These are phyloP conservation scores for Omphaloscelis lunosa DNA, from an alignment of 2,888 invertebrate species.

Conservation along the genomic window DNA sequence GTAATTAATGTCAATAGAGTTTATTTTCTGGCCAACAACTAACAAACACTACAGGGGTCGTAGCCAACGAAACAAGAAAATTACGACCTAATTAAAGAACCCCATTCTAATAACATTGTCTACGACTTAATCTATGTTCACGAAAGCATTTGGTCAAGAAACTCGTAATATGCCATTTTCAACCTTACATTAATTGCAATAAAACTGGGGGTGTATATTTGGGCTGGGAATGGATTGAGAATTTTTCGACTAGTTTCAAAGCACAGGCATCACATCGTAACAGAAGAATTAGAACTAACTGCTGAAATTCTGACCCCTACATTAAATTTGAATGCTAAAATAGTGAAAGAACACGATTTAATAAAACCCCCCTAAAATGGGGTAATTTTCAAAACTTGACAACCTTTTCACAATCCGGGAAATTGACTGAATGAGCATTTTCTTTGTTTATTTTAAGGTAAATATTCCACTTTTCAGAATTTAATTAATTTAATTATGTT, in stretches of 20 bases:
- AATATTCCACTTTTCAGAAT: neutral
- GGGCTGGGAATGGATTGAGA: neutral
- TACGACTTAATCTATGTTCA: conserved; percentile 62
- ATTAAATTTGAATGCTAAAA: neutral
- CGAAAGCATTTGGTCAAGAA: conserved; percentile 37
- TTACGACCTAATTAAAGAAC: conserved; percentile 76
- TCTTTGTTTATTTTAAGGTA: neutral
- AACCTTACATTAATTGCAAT: conserved; percentile 14
- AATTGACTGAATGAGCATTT: conserved; percentile 2
- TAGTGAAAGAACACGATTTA: neutral
- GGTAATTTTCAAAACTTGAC: conserved; percentile 5
- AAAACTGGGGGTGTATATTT: neutral
- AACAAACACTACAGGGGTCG: conserved; percentile 61
- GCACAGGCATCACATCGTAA: neutral
- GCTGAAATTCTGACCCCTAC: neutral
- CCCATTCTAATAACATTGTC: conserved; percentile 76
- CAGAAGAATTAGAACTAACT: neutral
- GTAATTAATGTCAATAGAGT: conserved; percentile 59
- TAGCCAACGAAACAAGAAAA: conserved; percentile 72
- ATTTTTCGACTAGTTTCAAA: neutral
- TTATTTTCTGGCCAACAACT: conserved; percentile 64
- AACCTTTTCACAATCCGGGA: neutral
- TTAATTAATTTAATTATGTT: neutral
- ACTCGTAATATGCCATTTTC: conserved; percentile 27
- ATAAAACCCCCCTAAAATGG: conserved; percentile 8